phyloP scores from a whole-genome alignment of 2,113 vertebrate species.

The Chaetops frenatus region DNA sequence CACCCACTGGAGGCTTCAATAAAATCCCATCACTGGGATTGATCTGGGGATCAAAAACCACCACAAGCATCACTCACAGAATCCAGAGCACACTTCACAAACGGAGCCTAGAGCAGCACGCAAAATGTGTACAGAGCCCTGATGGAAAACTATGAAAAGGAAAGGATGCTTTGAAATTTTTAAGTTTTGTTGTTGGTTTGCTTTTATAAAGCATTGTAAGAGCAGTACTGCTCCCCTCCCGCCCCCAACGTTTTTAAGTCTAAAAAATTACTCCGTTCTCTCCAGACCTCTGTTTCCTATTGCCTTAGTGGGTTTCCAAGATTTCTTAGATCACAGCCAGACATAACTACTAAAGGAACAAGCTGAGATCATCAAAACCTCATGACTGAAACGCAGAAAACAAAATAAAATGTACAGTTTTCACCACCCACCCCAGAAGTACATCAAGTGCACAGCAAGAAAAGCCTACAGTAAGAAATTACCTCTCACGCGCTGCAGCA shows the following conservation, averaged over 20 bases:
- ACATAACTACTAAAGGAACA: slow-evolving; percentile 36
- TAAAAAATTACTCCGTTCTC: slow-evolving; percentile 19
- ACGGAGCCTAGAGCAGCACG: not conserved
- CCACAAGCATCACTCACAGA: not conserved
- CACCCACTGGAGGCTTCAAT: slow-evolving; percentile 18
- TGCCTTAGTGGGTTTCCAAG: not conserved
- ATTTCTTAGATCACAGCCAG: slow-evolving; percentile 45
- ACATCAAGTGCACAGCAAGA: slow-evolving; percentile 52
- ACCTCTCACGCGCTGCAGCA: slow-evolving; percentile 30
- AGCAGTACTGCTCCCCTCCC: not conserved
- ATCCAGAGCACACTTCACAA: not conserved
- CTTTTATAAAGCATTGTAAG: not conserved
- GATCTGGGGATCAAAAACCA: slow-evolving; percentile 36
- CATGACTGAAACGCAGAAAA: slow-evolving; percentile 30
- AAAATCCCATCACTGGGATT: not conserved
- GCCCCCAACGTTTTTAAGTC: not conserved
- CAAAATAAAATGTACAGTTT: slow-evolving; percentile 56
- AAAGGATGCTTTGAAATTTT: slow-evolving; percentile 29
- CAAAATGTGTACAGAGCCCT: not conserved
- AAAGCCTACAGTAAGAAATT: slow-evolving; percentile 48
- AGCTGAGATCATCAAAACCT: slow-evolving; percentile 55
- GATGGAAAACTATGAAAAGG: slow-evolving; percentile 14
- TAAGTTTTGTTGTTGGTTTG: not conserved
- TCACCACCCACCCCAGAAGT: slow-evolving; percentile 40
- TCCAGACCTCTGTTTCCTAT: slow-evolving; percentile 23